A percentile compares a stretch with the other conserved stretches of the same genome.
These are phyloP conservation scores for Deilephila elpenor DNA, from an alignment of 2,888 invertebrate species.

Conservation along the genomic window DNA sequence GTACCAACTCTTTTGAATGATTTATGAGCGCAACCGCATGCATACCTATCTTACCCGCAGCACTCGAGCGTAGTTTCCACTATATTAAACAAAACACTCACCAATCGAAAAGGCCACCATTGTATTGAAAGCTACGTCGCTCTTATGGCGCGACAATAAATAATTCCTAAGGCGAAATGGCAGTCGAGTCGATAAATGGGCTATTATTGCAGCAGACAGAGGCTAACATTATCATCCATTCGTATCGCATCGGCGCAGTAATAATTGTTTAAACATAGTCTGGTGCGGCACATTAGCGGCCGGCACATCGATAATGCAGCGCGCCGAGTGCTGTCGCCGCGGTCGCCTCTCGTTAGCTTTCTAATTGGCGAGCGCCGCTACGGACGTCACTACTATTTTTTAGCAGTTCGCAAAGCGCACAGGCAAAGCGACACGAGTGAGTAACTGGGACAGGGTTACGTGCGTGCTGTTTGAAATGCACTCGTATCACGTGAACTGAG, in stretches of 20 bases:
- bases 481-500: slow-evolving; percentile 54
- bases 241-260: slow-evolving; percentile 76
- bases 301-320: slow-evolving; percentile 73
- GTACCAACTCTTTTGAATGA: slow-evolving; percentile 77
- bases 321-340: slow-evolving; percentile 54
- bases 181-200: slow-evolving; percentile 78
- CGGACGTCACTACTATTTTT: slow-evolving; percentile 42
- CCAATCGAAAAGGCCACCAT: slow-evolving; percentile 68
- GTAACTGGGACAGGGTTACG: slow-evolving; percentile 52
- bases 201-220: slow-evolving; percentile 80
- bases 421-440: slow-evolving; percentile 43
- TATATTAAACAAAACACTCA: slow-evolving; percentile 76
- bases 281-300: slow-evolving; percentile 71
- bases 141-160: slow-evolving; percentile 76
- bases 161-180: slow-evolving; percentile 77
- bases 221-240: slow-evolving; percentile 81
- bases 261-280: slow-evolving; percentile 82
- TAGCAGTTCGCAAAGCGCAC: slow-evolving; percentile 46
- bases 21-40: slow-evolving; percentile 71
- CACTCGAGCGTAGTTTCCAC: slow-evolving; percentile 67
- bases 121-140: slow-evolving; percentile 74
- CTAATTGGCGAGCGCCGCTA: slow-evolving; percentile 57
- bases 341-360: slow-evolving; percentile 58
- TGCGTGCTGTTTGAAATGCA: slow-evolving; percentile 57
- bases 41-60: slow-evolving; percentile 67